Evolutionary conservation across 2,113 vertebrate genomes (phyloP).

Genomic region (Myrmophylax atrothorax): DNA sequence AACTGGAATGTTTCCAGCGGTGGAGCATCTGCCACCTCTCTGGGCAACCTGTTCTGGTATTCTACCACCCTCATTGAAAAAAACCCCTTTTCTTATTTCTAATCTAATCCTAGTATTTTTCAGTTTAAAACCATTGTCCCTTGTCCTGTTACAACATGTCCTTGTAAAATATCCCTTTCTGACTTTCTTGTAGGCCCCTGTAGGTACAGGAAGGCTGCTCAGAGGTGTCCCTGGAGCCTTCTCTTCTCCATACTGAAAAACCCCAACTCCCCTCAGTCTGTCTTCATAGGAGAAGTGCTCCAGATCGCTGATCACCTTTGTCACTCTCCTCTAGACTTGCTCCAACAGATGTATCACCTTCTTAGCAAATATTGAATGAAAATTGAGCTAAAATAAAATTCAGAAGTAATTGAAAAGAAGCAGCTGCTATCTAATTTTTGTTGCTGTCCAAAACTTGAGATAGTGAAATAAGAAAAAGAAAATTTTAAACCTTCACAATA

Average conservation of each 20-base stretch:
- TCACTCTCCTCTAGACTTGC: neutral
- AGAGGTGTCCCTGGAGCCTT: neutral
- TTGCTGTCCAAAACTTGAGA: neutral
- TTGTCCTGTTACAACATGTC: neutral
- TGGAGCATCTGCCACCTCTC: neutral
- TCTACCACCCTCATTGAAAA: neutral
- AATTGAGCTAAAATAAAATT: neutral
- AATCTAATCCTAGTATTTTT: neutral
- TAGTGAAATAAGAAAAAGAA: neutral
- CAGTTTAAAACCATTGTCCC: neutral
- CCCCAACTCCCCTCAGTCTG: neutral
- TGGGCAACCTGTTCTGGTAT: neutral
- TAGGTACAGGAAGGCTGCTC: neutral
- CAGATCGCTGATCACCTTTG: neutral
- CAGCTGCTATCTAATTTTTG: neutral
- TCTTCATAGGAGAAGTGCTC: neutral
- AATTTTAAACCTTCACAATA: neutral
- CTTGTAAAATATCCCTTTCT: neutral
- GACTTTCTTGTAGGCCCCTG: neutral
- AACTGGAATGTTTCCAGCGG: neutral
- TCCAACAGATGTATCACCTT: fast-evolving
- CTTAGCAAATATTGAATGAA: neutral
- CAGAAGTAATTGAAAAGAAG: neutral
- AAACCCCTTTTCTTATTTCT: neutral
- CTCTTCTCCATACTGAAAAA: neutral